These are phyloP conservation scores for Laspeyria flexula DNA, from an alignment of 2,888 invertebrate genomes.

Conservation along the genomic window DNA sequence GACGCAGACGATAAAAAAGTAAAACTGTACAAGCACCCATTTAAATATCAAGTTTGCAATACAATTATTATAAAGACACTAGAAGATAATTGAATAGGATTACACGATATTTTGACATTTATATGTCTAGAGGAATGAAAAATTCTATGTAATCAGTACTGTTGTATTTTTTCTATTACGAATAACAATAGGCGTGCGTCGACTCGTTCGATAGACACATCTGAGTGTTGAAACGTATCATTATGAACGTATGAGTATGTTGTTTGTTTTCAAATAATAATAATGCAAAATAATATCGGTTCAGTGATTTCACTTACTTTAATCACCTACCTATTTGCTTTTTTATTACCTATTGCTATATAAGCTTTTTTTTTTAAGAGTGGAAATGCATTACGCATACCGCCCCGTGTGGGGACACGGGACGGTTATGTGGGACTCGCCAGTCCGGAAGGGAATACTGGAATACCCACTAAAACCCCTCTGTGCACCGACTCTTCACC, in stretches of 20 bases:
- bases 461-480: too few species aligned
- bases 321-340: too few species aligned
- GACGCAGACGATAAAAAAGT: not conserved
- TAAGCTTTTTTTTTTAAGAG: too few species aligned
- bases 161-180: constrained; percentile 4
- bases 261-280: not conserved
- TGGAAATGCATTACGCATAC: too few species aligned
- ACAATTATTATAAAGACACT: constrained; percentile 20
- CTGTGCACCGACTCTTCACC: too few species aligned
- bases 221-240: not conserved
- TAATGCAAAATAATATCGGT: not conserved
- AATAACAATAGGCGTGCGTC: constrained; percentile 4
- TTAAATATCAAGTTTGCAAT: constrained; percentile 24
- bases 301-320: not conserved
- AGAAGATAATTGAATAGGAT: constrained; percentile 31
- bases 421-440: too few species aligned
- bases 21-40: constrained; percentile 14
- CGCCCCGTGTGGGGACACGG: too few species aligned
- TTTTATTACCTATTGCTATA: too few species aligned
- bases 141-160: constrained; percentile 1
- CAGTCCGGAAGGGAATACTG: too few species aligned
- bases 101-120: constrained; percentile 31
- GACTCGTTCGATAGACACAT: not conserved
- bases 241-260: not conserved
- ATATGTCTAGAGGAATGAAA: constrained; percentile 9